phyloP scores from a whole-genome alignment of 2,113 vertebrate genomes.

The Alces alces region DNA sequence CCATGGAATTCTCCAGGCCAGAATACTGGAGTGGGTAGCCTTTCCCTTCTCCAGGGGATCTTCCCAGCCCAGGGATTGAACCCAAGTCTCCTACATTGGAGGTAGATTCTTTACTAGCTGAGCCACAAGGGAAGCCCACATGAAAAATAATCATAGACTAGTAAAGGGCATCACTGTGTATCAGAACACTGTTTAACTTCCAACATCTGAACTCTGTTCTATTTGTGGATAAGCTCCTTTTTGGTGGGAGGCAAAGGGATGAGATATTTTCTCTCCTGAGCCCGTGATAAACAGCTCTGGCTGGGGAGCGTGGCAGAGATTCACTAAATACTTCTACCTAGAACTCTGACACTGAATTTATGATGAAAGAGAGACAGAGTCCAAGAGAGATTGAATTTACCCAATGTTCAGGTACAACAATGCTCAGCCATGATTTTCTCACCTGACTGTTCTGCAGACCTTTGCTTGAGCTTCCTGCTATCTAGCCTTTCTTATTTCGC shows the following conservation, averaged over 20 bases:
- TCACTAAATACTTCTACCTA: neutral
- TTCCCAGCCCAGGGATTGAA: neutral
- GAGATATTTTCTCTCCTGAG: neutral
- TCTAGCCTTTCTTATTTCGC: neutral
- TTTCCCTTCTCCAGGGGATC: neutral
- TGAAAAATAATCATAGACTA: neutral
- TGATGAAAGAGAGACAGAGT: neutral
- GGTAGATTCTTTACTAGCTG: neutral
- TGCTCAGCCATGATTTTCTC: neutral
- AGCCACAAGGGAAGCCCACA: neutral
- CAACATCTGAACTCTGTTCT: neutral
- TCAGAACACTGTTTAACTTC: neutral
- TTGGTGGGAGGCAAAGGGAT: neutral
- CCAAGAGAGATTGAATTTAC: neutral
- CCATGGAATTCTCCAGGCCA: neutral
- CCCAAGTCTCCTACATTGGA: neutral
- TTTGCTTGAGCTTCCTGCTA: neutral
- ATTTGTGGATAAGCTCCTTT: neutral
- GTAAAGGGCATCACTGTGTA: neutral
- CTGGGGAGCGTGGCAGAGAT: neutral
- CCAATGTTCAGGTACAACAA: neutral
- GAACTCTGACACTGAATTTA: neutral
- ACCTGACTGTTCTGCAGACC: neutral
- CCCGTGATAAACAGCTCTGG: neutral
- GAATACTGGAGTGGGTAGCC: neutral